Base-by-base conservation (phyloP, 2,113 vertebrate species). In the Lampris megalopsis region DNA sequence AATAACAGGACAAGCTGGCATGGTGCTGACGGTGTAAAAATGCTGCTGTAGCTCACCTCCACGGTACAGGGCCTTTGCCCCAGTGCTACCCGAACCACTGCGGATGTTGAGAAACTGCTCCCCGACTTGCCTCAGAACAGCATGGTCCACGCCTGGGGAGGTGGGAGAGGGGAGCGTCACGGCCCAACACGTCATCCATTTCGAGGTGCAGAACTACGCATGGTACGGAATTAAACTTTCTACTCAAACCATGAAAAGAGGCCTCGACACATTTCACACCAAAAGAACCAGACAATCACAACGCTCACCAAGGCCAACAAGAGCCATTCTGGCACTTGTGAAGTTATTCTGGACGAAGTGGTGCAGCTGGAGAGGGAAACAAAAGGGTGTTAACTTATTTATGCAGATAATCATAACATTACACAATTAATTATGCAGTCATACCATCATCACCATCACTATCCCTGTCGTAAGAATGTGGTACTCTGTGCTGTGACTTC, bases 61-160 rank as follows among this genome's bases (percentile, higher is more conserved):
- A 59, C 92, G 94, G 74, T 97, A 99, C 48, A 91, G 90, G 69
- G 96, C 90, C 84, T 95, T 94, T 24, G 91, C 88, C 1, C 95
- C 92, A 3, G 94, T 72, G 74, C 92, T 73, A 42, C 97, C 98
- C 3, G 92, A 68, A 41, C 98, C 98, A 3, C 97, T 94, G 56
- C 98, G 94, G 86, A 99, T 96, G 83, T 99, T 99, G 1, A 99
- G 93, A 80, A 98, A 99, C 9, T 98, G 97, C 81, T 99, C 97
- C 37, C 96, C 98, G 45, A 99, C 90, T 79, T 97, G 97, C 86
- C 95, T 99, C 58, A 99, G 92, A 48, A 96, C 89, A 56, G 89
- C 47, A 52, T 99, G 98, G 74, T 95, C 94, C 63, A 99, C 93
- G 79, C 98, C 98, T 99, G 86, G 40, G 72, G 24, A 24, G 24